A percentile compares a stretch with the other conserved stretches of the same genome.
These are phyloP conservation scores for Zhengitettix transpicula DNA, from an alignment of 2,888 invertebrate genomes.

Conservation along the genomic window DNA sequence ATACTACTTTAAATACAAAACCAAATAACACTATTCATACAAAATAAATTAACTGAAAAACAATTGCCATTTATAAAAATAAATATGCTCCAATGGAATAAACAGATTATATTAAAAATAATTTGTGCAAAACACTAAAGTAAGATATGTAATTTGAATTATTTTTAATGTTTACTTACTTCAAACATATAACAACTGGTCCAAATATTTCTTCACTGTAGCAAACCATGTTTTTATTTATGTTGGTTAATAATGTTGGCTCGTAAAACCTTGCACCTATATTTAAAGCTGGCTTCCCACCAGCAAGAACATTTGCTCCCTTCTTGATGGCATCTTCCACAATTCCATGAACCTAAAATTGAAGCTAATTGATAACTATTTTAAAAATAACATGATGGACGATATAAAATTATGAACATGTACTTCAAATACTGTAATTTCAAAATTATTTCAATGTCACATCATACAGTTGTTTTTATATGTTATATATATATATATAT, in stretches of 20 bases:
- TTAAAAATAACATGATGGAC: no score
- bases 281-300: conserved; percentile 50
- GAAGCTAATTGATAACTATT: no score
- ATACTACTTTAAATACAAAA: no score
- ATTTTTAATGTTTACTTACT: conserved; percentile 31
- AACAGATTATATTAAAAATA: background rate
- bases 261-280: conserved; percentile 70
- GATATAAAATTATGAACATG: no score
- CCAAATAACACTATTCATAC: no score
- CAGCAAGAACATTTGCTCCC: conserved; percentile 63
- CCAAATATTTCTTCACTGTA: conserved; percentile 90
- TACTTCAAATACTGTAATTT: no score
- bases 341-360: conserved; percentile 42
- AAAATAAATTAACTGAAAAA: background rate
- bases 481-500: no score
- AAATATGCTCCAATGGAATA: background rate
- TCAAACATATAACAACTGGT: conserved; percentile 72
- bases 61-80: background rate
- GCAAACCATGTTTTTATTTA: conserved; percentile 65
- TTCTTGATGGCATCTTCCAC: conserved; percentile 74
- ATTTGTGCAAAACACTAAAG: background rate
- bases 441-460: no score
- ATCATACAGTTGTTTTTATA: no score
- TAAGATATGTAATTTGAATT: no score
- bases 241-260: conserved; percentile 71